These are phyloP conservation scores for Phoxinus phoxinus DNA, from an alignment of 2,113 vertebrate genomes.

Conservation along the genomic window DNA sequence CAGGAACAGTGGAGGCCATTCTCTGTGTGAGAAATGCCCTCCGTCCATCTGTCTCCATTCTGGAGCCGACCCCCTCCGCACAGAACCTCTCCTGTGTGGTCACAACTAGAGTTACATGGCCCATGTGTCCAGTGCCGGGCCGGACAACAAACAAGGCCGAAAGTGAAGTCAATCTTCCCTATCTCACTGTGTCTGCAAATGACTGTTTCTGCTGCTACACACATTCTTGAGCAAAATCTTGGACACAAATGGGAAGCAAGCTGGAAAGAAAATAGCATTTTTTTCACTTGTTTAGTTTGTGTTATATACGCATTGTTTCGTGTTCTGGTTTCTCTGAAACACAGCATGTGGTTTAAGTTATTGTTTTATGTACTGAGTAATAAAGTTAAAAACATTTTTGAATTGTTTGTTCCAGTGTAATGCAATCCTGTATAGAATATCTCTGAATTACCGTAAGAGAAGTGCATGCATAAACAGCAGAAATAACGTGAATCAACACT, in stretches of 20 bases:
- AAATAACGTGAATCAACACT: background rate
- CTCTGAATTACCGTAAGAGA: background rate
- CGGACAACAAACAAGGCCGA: constrained; percentile 65
- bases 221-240: constrained; percentile 1
- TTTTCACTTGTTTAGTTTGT: background rate
- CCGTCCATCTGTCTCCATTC: constrained; percentile 76
- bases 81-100: constrained; percentile 71
- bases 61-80: constrained; percentile 57
- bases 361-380: constrained; percentile 10
- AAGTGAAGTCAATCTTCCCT: constrained; percentile 57
- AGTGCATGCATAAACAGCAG: background rate
- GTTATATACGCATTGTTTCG: background rate
- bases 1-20: constrained; percentile 71
- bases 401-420: constrained; percentile 19
- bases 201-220: background rate
- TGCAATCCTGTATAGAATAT: background rate
- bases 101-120: constrained; percentile 72
- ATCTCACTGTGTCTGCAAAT: background rate
- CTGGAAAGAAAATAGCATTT: background rate
- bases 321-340: constrained; percentile 21
- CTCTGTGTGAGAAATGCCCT: constrained; percentile 66
- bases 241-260: too few species aligned
- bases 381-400: background rate
- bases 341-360: constrained; percentile 19
- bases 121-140: constrained; percentile 68